These are phyloP conservation scores for Centruroides sculpturatus DNA, from an alignment of 1,140 invertebrate species.

Conservation along the genomic window DNA sequence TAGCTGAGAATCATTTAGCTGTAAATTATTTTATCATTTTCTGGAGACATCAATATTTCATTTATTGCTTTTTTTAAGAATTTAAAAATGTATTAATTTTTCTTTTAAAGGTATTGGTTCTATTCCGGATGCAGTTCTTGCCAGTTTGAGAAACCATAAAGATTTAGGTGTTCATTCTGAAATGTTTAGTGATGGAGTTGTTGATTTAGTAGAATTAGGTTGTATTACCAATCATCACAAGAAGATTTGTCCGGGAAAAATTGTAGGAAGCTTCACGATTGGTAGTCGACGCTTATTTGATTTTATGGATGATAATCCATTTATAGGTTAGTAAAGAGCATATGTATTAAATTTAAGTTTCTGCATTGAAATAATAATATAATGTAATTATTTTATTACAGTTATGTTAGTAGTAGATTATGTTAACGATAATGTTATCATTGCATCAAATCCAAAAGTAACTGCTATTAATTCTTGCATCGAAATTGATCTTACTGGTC, in stretches of 20 bases:
- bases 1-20: too few species aligned
- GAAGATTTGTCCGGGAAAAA: slow-evolving; percentile 59
- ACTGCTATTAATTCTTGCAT: slow-evolving; percentile 94
- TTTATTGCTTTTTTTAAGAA: too few species aligned
- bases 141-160: slow-evolving; percentile 62
- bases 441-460: slow-evolving; percentile 73
- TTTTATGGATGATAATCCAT: slow-evolving; percentile 85
- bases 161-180: slow-evolving; percentile 88
- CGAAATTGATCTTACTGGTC: slow-evolving; percentile 90
- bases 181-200: slow-evolving; percentile 82
- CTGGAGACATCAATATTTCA: too few species aligned
- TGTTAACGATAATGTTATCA: slow-evolving; percentile 64
- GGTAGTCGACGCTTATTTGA: slow-evolving; percentile 74
- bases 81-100: not conserved
- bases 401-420: slow-evolving; percentile 76
- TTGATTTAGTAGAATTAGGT: slow-evolving; percentile 65
- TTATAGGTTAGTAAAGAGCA: slow-evolving; percentile 47
- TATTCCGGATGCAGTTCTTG: slow-evolving; percentile 78
- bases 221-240: slow-evolving; percentile 77
- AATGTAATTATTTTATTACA: slow-evolving; percentile 25
- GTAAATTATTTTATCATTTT: too few species aligned
- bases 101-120: slow-evolving; percentile 57
- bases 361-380: not conserved
- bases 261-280: slow-evolving; percentile 74
- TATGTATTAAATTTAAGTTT: not conserved